phyloP scores from a whole-genome alignment of 2,888 invertebrate species.

The Litoditis marina region DNA sequence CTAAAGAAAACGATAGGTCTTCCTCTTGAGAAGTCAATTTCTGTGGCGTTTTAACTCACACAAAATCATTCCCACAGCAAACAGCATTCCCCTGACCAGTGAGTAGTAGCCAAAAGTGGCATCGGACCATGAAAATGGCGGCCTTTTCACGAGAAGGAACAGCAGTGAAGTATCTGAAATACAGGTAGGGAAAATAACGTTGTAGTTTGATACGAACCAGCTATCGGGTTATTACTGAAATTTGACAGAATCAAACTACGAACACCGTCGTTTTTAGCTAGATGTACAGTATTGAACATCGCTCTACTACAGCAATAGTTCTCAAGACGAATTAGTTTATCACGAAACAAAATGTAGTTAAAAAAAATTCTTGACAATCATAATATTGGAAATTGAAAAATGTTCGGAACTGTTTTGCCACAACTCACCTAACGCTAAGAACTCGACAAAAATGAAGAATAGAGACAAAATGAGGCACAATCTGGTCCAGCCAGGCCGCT shows the following conservation, averaged over 20 bases:
- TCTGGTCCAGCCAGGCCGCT: slow-evolving; percentile 49
- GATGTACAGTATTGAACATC: too few relatives aligned
- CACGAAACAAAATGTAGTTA: too few relatives aligned
- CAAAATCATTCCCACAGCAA: slow-evolving; percentile 35
- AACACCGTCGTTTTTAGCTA: too few relatives aligned
- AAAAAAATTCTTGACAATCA: too few relatives aligned
- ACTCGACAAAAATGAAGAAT: slow-evolving; percentile 53
- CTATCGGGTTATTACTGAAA: too few relatives aligned
- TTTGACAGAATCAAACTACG: too few relatives aligned
- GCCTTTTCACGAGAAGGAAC: slow-evolving; percentile 48
- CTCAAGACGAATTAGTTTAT: too few relatives aligned
- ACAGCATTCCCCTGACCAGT: slow-evolving; percentile 24
- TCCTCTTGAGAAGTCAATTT: neutral
- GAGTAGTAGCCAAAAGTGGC: slow-evolving; percentile 43
- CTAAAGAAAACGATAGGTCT: too few relatives aligned
- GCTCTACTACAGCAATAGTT: too few relatives aligned
- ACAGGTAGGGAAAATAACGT: neutral
- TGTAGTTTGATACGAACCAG: neutral
- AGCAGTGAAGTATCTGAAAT: slow-evolving; percentile 45
- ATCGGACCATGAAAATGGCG: slow-evolving; percentile 55
- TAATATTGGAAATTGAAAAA: neutral
- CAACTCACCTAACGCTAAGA: slow-evolving; percentile 48
- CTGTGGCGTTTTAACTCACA: slow-evolving; percentile 15
- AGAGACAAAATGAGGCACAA: slow-evolving; percentile 51
- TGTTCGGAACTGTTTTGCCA: too few relatives aligned